phyloP scores from a whole-genome alignment of 2,113 vertebrate genomes.

The Cynopterus brachyotis region DNA sequence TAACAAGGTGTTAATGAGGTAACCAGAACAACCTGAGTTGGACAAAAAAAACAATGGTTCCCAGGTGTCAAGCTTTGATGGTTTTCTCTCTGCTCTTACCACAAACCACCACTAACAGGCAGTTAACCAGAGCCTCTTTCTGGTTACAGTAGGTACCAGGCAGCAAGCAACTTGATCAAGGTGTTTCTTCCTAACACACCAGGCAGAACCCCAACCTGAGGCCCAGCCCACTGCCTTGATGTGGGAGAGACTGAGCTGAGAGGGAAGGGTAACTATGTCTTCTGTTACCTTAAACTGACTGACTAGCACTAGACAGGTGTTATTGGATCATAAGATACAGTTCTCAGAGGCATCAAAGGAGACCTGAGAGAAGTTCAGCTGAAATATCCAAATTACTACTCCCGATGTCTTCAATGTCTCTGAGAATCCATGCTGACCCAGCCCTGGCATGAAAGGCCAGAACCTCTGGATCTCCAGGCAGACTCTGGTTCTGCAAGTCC shows the following conservation, averaged over 20 bases:
- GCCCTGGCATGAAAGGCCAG: neutral
- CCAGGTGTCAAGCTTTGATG: neutral
- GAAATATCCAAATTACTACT: neutral
- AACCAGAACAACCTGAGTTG: neutral
- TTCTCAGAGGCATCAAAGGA: neutral
- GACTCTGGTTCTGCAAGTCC: too few relatives aligned
- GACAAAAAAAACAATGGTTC: neutral
- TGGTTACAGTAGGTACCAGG: neutral
- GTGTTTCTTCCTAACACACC: neutral
- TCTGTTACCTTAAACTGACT: neutral
- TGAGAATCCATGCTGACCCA: neutral
- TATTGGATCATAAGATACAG: neutral
- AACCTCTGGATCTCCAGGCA: neutral
- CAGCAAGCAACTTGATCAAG: neutral
- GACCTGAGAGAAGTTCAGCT: neutral
- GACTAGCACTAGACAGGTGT: neutral
- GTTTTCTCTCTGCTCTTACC: neutral
- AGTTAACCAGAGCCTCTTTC: neutral
- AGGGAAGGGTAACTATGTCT: neutral
- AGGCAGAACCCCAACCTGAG: neutral
- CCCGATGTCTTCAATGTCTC: neutral
- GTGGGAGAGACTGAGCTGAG: neutral
- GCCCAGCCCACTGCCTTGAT: neutral
- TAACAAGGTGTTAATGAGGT: constrained; percentile 32
- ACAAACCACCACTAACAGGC: neutral